Evolutionary conservation across 1,140 invertebrate genomes (phyloP), one percentile per base, ranked within the genome.

Genomic region (Bombus vancouverensis): DNA sequence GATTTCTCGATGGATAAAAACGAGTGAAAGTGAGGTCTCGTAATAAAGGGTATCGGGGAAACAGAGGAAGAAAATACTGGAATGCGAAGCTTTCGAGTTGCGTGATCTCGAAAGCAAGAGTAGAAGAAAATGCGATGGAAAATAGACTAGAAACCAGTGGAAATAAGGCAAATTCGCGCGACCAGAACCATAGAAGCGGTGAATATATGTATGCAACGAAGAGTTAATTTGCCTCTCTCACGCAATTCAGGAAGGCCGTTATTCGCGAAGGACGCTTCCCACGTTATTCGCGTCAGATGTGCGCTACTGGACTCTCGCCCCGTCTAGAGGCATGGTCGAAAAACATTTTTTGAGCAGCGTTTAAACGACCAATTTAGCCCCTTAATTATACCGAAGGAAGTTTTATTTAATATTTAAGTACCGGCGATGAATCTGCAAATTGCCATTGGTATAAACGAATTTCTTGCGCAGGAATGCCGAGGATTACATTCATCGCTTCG

Each of bases 231-330:
- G 82, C 44, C n/a, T 73, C 59, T 86, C 90, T 91, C 90, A 91
- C 90, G 90, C 90, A 76, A 91, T 66, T 87, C 86, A 78, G 82
- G 78, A 87, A 91, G 90, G 90, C 90, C 90, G 90, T 90, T 89
- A 89, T 87, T 37, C 75, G 65, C 89, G 90, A 87, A 91, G 87
- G 88, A 89, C 83, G 90, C 88, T 91, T 91, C 90, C 90, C 90
- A 91, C 90, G 90, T 91, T 88, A 81, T 74, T 76, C 59, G 66
- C 73, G 89, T 82, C 89, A 90, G 89, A 88, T 90, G 89, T 71
- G 42, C 83, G 81, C 22, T 62, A 74, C 18, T 59, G 47, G 57
- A 62, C 79, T 71, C 32, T 80, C 81, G 78, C 83, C 75, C 79
- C 57, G 66, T 85, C 44, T 42, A 34, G 37, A n/a, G 70, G 8